A percentile compares a stretch with the other conserved stretches of the same genome.
Conservation (phyloP, 2,888 invertebrate species). For the Eurytoma adleriae region DNA sequence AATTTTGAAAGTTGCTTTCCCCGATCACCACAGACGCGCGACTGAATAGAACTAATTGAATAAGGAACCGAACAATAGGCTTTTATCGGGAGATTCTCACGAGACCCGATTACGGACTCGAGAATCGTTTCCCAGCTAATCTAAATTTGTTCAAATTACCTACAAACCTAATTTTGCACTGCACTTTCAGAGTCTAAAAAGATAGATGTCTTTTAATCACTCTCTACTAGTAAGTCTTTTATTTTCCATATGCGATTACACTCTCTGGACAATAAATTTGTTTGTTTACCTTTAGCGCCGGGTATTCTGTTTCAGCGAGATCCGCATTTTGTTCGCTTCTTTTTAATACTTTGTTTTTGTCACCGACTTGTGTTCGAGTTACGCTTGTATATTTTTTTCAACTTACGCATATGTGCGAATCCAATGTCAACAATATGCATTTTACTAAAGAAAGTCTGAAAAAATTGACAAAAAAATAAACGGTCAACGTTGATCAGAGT, state of each 20-base stretch:
- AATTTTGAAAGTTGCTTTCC: conserved; percentile 7
- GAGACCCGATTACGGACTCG: background rate
- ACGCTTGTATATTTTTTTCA: conserved; percentile 15
- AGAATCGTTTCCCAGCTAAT: conserved; percentile 30
- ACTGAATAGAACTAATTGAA: conserved; percentile 6
- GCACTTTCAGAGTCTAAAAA: conserved; percentile 36
- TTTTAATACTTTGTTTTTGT: conserved; percentile 20
- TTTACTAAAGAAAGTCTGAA: conserved; percentile 50
- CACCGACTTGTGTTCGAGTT: conserved; percentile 30
- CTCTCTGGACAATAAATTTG: conserved; percentile 34
- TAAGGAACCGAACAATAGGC: conserved; percentile 9
- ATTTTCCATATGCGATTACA: conserved; percentile 33
- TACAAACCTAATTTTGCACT: conserved; percentile 47
- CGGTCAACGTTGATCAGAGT: conserved; percentile 34
- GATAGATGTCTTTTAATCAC: too few species aligned
- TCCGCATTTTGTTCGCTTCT: conserved; percentile 45
- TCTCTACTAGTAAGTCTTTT: too few species aligned
- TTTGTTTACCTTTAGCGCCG: conserved; percentile 42
- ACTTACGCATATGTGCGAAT: conserved; percentile 42
- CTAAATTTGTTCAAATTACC: conserved; percentile 38
- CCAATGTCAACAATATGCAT: conserved; percentile 37
- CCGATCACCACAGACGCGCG: conserved; percentile 17
- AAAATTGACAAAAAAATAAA: conserved; percentile 49
- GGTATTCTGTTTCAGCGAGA: conserved; percentile 28
- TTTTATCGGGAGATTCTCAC: conserved; percentile 18